A percentile compares a stretch with the other conserved stretches of the same genome.
phyloP scores from a whole-genome alignment of 2,888 invertebrate species.

The Adineta ricciae region DNA sequence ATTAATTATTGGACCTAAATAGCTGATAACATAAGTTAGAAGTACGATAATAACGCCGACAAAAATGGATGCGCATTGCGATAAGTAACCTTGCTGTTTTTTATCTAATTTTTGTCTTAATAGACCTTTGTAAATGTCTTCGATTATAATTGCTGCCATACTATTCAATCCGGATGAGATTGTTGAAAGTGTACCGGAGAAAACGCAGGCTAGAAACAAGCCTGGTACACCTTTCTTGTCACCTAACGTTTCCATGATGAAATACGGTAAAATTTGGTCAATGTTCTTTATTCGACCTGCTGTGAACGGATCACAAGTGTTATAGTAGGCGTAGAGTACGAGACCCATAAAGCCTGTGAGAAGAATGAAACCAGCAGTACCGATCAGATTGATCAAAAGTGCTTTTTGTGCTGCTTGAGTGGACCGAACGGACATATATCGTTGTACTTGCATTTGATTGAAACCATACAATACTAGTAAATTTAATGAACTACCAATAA shows the following conservation, averaged over 20 bases:
- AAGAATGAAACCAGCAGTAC: background rate
- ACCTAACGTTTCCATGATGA: conserved; percentile 24
- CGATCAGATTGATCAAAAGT: background rate
- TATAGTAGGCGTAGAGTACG: conserved; percentile 16
- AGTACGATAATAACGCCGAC: background rate
- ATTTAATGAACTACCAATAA: conserved; percentile 75
- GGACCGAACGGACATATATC: conserved; percentile 73
- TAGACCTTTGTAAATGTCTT: conserved; percentile 22
- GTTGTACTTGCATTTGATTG: conserved; percentile 83
- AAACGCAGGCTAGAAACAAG: conserved; percentile 29
- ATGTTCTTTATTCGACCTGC: background rate
- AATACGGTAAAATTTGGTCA: conserved; percentile 25
- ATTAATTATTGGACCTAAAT: conserved; percentile 20
- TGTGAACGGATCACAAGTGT: conserved; percentile 13
- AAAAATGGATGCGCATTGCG: background rate
- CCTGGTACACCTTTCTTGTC: conserved; percentile 24
- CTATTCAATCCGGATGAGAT: conserved; percentile 31
- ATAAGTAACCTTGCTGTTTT: background rate
- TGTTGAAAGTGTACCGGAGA: conserved; percentile 25
- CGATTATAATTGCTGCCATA: conserved; percentile 30
- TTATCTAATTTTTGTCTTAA: background rate
- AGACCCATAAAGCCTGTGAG: conserved; percentile 25
- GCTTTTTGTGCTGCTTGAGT: conserved; percentile 59
- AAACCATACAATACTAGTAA: conserved; percentile 84
- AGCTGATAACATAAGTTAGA: background rate